Evolutionary conservation across 2,888 invertebrate species (phyloP), one percentile per base, ranked within the genome.

Genomic region (Diachrysia chrysitis): DNA sequence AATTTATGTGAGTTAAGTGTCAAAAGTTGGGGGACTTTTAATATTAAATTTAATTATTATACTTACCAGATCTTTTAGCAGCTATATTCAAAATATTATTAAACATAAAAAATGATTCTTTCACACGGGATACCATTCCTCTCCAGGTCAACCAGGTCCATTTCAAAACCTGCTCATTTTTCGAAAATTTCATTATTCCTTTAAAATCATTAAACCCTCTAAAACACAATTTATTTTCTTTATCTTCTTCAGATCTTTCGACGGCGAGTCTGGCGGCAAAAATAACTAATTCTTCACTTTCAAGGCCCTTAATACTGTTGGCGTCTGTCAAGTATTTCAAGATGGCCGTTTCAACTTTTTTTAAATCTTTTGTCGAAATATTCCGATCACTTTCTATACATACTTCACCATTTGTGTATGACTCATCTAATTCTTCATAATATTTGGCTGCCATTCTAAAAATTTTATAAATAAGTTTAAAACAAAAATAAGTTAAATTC

Each of bases 111-210:
- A 96, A 98, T 2, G 96, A 88, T 17, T 92, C 82, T 67, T 93
- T 96, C 87, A 97, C 96, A 3, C 91, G 87, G 0, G 93, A 93
- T 9, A 97, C 96, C 16, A 92, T 95, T 73, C 97, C 93, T 72
- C 97, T 93, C 97, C 97, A 98, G 6, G 92, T 91, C 17, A 93
- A 85, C 98, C 98, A 98, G 0, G 96, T 91, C 96, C 96, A 96
- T 71, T 91, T 90, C 62, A 97, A 89, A 57, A 96, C 93, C 4
- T 90, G 84, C 74, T 95, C 93, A 29, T 93, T 91, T 58, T 85
- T 93, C 0, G 94, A 92, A 61, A 90, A 88, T 17, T 91, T 89
- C 96, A 97, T 96, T 54, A 97, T 81, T 16, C 91, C 91, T 58
- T 96, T 96, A 78, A 97, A 90, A 81, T 97, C 97, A 0, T 95